A percentile compares a stretch with the other conserved stretches of the same genome.
Conservation (phyloP, 2,797 vertebrate genomes). For the Sylvilagus floridanus region DNA sequence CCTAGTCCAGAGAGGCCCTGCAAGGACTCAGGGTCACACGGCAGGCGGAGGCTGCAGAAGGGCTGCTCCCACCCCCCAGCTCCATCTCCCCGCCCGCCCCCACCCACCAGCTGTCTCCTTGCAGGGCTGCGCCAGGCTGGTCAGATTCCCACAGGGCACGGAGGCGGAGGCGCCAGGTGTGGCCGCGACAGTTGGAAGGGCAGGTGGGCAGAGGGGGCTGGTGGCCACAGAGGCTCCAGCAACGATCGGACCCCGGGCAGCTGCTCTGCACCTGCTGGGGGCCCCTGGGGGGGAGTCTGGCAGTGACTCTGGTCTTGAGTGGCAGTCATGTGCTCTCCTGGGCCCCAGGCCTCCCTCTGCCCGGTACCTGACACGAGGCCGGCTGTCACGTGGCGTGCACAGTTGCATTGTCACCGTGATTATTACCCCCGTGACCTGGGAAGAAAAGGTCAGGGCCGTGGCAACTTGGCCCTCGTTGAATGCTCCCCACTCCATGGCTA, state of each 20-base stretch:
- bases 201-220: conserved; percentile 44
- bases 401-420: background rate
- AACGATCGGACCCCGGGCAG: background rate
- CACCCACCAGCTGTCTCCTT: conserved; percentile 9
- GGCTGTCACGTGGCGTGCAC: background rate
- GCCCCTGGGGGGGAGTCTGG: too few relatives aligned
- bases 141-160: conserved; percentile 42
- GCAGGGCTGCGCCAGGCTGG: background rate
- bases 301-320: background rate
- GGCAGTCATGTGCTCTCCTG: background rate
- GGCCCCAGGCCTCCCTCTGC: background rate
- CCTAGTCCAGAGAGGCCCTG: background rate
- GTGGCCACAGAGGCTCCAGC: background rate
- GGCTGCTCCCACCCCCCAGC: background rate
- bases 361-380: background rate
- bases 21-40: conserved; percentile 2
- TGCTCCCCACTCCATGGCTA: too few relatives aligned
- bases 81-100: background rate
- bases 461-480: background rate
- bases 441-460: background rate
- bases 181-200: conserved; percentile 30
- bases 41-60: background rate
- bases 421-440: background rate
- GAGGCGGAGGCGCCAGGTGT: conserved; percentile 38
- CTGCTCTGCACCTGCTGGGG: conserved; percentile 48